Evolutionary conservation across 2,888 invertebrate genomes (phyloP).

Genomic region (Epinotia ramella): DNA sequence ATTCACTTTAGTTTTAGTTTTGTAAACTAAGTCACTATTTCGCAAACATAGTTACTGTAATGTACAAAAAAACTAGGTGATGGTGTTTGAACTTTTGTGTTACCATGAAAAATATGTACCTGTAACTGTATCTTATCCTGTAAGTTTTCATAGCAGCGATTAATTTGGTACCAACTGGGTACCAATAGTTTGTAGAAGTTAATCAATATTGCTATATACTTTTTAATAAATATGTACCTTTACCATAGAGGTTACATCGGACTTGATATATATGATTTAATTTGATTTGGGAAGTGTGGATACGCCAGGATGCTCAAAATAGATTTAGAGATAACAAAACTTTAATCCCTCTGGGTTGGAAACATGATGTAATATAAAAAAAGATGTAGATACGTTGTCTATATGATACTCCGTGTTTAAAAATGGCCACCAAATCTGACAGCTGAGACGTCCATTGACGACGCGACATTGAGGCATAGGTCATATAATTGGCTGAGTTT

Average conservation of each 20-base stretch:
- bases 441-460: no score
- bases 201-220: not conserved
- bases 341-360: no score
- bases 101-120: not conserved
- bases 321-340: not conserved
- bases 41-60: not conserved
- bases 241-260: not conserved
- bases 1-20: not conserved
- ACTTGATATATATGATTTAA: not conserved
- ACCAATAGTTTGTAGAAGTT: not conserved
- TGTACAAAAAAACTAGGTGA: constrained; percentile 21
- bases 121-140: no score
- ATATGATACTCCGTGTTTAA: no score
- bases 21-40: constrained; percentile 24
- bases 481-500: no score
- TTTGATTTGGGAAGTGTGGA: not conserved
- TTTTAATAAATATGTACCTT: not conserved
- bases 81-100: constrained; percentile 17
- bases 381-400: no score
- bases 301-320: constrained; percentile 6
- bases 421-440: no score
- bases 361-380: no score
- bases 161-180: not conserved
- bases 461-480: no score
- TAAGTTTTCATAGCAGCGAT: not conserved